These are phyloP conservation scores for Calameuta idolon DNA, from an alignment of 2,888 invertebrate species.

Conservation along the genomic window DNA sequence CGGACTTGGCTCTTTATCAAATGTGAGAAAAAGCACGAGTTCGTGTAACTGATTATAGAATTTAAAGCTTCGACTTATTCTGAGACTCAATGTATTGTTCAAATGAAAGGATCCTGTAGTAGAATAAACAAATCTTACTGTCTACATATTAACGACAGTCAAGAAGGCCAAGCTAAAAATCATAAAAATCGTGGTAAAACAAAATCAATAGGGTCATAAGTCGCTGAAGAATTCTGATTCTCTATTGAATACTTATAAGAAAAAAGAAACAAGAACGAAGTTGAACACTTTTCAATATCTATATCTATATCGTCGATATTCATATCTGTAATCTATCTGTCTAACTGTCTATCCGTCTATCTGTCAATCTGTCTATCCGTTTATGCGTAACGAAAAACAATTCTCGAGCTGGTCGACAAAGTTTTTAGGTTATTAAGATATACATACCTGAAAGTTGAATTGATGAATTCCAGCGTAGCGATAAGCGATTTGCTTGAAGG, in stretches of 20 bases:
- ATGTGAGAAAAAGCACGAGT: not conserved
- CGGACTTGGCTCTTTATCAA: not conserved
- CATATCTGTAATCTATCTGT: not conserved
- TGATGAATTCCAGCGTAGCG: not conserved
- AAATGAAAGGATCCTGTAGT: too few relatives aligned
- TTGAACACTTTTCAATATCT: not conserved
- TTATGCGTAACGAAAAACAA: slow-evolving; percentile 18
- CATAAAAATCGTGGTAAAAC: too few relatives aligned
- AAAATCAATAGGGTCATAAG: too few relatives aligned
- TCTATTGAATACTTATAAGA: not conserved
- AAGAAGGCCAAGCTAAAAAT: too few relatives aligned
- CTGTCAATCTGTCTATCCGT: slow-evolving; percentile 22
- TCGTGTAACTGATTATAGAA: slow-evolving; percentile 24
- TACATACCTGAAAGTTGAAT: not conserved
- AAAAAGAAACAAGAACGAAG: not conserved
- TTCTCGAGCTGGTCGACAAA: not conserved
- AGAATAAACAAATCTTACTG: too few relatives aligned
- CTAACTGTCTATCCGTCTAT: slow-evolving; percentile 1
- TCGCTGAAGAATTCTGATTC: not conserved
- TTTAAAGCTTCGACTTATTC: not conserved
- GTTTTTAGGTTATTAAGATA: not conserved
- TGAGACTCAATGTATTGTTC: not conserved
- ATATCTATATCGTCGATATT: not conserved
- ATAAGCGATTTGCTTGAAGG: not conserved
- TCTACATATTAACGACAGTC: too few relatives aligned